Evolutionary conservation across 2,113 vertebrate genomes (phyloP), one percentile per base, ranked within the genome.

Genomic region (Xenopus borealis): DNA sequence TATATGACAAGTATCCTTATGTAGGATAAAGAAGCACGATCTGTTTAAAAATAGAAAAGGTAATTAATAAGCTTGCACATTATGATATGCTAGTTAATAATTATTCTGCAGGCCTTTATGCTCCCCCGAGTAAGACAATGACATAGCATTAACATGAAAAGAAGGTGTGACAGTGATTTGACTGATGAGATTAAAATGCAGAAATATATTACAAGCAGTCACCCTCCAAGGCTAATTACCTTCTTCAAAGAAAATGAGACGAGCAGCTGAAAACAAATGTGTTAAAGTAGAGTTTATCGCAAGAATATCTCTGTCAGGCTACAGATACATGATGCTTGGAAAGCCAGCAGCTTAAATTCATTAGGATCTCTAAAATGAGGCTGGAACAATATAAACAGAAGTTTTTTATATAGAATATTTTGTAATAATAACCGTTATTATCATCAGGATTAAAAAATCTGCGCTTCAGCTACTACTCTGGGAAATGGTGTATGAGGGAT

Each of bases 121-220:
- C 14, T 33, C 12, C 72, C 14, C 0, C 53, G 71, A 18, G 5
- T 1, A 12, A n/a, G 3, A 46, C 75, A 55, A 50, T 0, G 40
- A 46, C 64, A 75, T 71, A 55, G 73, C 19, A 19, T 44, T 62
- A 62, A 17, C 46, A 55, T 33, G 23, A 63, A 63, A 11, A 40
- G 20, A 63, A 63, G 62, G 62, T 40, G 62, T 63, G 62, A 63
- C 62, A 63, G 30, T 40, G 62, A 63, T 63, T 30, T 33, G 30
- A 63, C 62, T 33, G 62, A 63, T 63, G 62, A 63, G 62, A 63
- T 63, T 63, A 63, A 63, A 63, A 63, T 63, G 6, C 30, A 63
- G 62, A 33, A 63, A 33, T 30, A 33, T 63, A 63, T 63, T 30
- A 63, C 23, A 17, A 63, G 62, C 62, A 63, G 62, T 63, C 62